Evolutionary conservation across 2,888 invertebrate species (phyloP), one percentile per base, ranked within the genome.

Genomic region (Diarsia dahlii): DNA sequence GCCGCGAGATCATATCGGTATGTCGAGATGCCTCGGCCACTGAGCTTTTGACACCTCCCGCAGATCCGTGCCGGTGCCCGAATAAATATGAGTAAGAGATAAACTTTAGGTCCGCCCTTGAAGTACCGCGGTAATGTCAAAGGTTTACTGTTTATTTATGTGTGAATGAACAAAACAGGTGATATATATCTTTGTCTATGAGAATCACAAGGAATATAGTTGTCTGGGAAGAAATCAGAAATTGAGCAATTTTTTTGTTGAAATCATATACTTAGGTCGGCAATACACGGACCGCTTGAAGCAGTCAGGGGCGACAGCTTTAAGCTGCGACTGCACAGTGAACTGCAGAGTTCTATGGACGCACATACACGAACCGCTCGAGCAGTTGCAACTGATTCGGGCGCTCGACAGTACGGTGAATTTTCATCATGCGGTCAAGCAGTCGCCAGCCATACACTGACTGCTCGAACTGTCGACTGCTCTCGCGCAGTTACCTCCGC

Each of bases 1-100:
- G 74, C 90, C 90, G 90, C 84, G 78, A 74, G 90, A 90, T 90
- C 52, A 65, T 89, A 91, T 91, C 90, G 52, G 70, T 70, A 81
- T 81, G 80, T 77, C 87, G 84, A 89, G 88, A 89, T 89, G 87
- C 83, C 84, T 72, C 56, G 73, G 71, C 71, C 80, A 71, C 77
- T 85, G 78, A 86, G 88, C 81, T 84, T 86, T 86, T 81, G 80
- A 86, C 87, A 84, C 83, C 76, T 82, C 71, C 63, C 69, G 69
- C 78, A 76, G 76, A 79, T 84, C 82, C 84, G 80, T 71, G 77
- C 66, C 58, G 39, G 76, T 72, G 71, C 60, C 82, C 62, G 82
- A 82, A 82, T 83, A 81, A 81, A 81, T 74, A 81, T 84, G 72
- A 81, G 28, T 80, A 48, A 62, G 70, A 82, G 82, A 82, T 82